Evolutionary conservation across 2,797 vertebrate species (phyloP), one percentile per base, ranked within the genome.

Genomic region (Tenualosa thibaudeaui): DNA sequence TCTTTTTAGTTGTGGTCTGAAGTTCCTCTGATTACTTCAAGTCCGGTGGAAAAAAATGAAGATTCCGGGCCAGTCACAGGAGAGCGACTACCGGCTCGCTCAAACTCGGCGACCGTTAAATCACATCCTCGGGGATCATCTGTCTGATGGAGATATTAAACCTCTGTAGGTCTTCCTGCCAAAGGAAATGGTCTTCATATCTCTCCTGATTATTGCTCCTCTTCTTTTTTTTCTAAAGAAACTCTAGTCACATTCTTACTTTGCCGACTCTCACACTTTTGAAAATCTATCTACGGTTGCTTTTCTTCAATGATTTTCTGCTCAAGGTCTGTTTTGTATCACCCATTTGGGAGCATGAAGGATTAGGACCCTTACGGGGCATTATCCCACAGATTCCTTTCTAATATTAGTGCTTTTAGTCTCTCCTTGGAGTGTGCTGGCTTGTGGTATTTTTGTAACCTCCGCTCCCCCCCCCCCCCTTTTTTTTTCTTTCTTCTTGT

Each of bases 91-190:
- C 37, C 75, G 56, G 50, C 31, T 82, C 51, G 81, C 81, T 84
- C 56, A 68, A 9, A 68, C 7, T 83, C 58, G 46, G 82, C 1
- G n/a, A 10, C 40, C 40, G 13, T 50, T 83, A 83, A 62, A 81
- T 58, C 53, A 82, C 71, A n/a, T 86, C 88, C 85, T 81, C 71
- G 58, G 86, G 54, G 82, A 86, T 24, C 24, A 3, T 17, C 60
- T 84, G 82, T 83, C 78, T 85, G 40, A 82, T 71, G 83, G 75
- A 60, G 58, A 65, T 86, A 83, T 87, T 87, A 87, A 87, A 88
- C 37, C 40, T 19, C 40, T 12, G 2, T 22, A 6, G 46, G 54
- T 51, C 81, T 86, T 86, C 85, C 85, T 84, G 86, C 53, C 10
- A 84, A 83, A 83, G 86, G 83, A 88, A 89, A 87, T 84, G 46